These are phyloP conservation scores for Danaus melanippus DNA, from an alignment of 1,140 invertebrate species.

Conservation along the genomic window DNA sequence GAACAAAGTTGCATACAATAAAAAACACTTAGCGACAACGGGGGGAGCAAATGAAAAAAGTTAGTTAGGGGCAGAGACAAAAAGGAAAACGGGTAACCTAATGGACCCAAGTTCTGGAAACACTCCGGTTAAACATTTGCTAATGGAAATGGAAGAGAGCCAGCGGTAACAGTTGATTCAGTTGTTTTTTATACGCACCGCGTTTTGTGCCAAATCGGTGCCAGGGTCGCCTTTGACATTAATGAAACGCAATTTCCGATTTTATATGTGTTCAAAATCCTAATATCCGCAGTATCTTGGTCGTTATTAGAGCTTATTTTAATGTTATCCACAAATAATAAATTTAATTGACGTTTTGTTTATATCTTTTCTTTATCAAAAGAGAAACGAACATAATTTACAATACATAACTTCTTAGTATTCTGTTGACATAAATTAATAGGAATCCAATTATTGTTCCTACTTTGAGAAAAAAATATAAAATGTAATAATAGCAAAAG, in stretches of 20 bases:
- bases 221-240: conserved; percentile 17
- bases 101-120: conserved; percentile 62
- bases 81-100: conserved; percentile 48
- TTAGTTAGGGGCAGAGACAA: conserved; percentile 58
- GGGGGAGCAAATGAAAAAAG: conserved; percentile 43
- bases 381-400: too few species aligned
- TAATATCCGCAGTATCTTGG: too few species aligned
- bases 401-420: too few species aligned
- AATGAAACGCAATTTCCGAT: conserved; percentile 7
- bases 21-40: neutral
- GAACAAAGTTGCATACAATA: too few species aligned
- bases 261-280: conserved; percentile 1
- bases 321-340: too few species aligned
- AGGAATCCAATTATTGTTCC: conserved; percentile 17
- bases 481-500: conserved; percentile 18
- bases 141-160: conserved; percentile 68
- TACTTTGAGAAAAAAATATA: conserved; percentile 31
- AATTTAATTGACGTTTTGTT: too few species aligned
- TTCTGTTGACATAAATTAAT: conserved; percentile 15
- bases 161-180: conserved; percentile 42
- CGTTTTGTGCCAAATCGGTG: conserved; percentile 44
- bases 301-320: too few species aligned
- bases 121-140: conserved; percentile 67
- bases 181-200: conserved; percentile 57
- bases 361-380: too few species aligned